Percentiles rank a stretch among this genome's conserved stretches.
Evolutionary conservation across 2,797 vertebrate genomes (phyloP).

Genomic region (Leptoclinus maculatus): DNA sequence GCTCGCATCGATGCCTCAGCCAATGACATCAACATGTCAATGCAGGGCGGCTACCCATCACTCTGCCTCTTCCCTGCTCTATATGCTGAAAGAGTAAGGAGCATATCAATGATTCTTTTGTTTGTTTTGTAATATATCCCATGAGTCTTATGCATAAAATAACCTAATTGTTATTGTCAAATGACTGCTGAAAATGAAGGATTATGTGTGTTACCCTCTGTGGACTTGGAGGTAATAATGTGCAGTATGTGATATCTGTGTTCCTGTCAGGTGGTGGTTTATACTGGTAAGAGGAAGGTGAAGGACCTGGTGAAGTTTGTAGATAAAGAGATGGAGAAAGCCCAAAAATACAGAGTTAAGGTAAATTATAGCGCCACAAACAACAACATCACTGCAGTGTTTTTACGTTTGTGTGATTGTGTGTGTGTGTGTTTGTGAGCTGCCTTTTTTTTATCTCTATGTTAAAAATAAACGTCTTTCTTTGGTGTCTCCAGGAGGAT

Average conservation of each 20-base stretch:
- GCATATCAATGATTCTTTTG: not conserved
- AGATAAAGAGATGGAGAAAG: constrained; percentile 83
- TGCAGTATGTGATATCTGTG: constrained; percentile 3
- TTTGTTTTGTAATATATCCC: not conserved
- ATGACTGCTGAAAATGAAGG: no score
- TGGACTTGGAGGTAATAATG: not conserved
- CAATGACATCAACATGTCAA: constrained; percentile 87
- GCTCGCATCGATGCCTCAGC: constrained; percentile 90
- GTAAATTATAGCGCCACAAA: constrained; percentile 38
- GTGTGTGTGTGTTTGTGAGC: not conserved
- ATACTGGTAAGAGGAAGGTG: constrained; percentile 82
- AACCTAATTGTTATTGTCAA: no score
- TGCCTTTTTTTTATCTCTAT: constrained; percentile 8
- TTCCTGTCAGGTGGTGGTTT: constrained; percentile 85
- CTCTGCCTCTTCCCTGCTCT: constrained; percentile 90
- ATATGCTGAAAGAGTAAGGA: constrained; percentile 79
- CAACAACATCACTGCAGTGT: not conserved
- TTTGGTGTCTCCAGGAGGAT: constrained; percentile 69
- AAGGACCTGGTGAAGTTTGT: constrained; percentile 88
- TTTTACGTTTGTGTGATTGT: not conserved
- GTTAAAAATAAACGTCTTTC: constrained; percentile 51
- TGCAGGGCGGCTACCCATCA: constrained; percentile 79
- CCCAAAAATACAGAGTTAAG: constrained; percentile 80
- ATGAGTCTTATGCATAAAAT: not conserved
- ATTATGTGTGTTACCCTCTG: not conserved